These are phyloP conservation scores for Galagoides demidoff DNA, from an alignment of 2,797 vertebrate species.

Conservation along the genomic window DNA sequence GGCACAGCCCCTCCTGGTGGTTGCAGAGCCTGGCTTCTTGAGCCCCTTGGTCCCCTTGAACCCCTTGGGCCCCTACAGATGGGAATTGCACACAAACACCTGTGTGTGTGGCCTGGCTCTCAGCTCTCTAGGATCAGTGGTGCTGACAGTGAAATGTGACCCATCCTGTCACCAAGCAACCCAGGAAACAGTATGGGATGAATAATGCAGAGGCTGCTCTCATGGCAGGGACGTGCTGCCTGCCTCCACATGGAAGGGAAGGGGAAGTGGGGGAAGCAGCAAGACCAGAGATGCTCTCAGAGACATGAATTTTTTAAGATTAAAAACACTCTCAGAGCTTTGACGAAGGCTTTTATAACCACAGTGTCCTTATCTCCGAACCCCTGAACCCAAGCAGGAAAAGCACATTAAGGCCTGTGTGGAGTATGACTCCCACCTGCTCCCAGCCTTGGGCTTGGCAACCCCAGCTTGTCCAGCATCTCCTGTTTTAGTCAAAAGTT, in stretches of 20 bases:
- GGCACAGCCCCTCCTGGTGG: not conserved
- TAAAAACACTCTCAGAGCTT: not conserved
- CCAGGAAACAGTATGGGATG: not conserved
- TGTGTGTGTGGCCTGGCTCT: not conserved
- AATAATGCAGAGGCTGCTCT: slow-evolving; percentile 64
- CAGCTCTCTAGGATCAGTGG: not conserved
- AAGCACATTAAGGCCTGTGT: not conserved
- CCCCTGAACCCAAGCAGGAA: not conserved
- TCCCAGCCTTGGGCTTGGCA: too few species aligned
- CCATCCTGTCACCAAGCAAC: slow-evolving; percentile 62
- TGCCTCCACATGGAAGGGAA: rapidly evolving
- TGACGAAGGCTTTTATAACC: not conserved
- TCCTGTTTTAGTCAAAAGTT: not conserved
- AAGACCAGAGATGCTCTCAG: not conserved
- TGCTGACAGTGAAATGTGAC: not conserved
- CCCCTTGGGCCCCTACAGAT: not conserved
- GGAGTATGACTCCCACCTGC: not conserved
- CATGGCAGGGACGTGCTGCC: too few species aligned
- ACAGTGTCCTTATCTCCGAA: not conserved
- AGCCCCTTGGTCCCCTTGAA: too few species aligned
- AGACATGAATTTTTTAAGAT: slow-evolving; percentile 56
- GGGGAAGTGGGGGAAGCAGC: not conserved
- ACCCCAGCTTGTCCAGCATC: rapidly evolving
- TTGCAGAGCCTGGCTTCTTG: not conserved
- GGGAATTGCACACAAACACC: rapidly evolving